These are phyloP conservation scores for Drosophila seclusa DNA, from an alignment of 2,888 invertebrate species.

Conservation along the genomic window DNA sequence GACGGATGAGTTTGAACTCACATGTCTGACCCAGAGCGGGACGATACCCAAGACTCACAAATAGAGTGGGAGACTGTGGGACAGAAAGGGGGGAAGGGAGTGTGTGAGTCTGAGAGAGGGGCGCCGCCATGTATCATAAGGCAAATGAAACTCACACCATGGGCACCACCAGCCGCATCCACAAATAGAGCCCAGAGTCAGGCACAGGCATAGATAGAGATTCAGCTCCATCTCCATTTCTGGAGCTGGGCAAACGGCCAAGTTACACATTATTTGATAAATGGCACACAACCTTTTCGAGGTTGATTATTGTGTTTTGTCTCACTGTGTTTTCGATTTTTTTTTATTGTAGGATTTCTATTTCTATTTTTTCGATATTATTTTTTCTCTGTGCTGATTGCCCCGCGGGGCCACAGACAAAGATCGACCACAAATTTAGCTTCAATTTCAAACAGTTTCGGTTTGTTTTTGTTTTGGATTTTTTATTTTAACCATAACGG, in stretches of 20 bases:
- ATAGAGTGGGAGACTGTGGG: conserved; percentile 15
- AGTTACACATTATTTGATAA: conserved; percentile 81
- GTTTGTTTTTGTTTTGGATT: conserved; percentile 25
- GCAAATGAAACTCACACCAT: conserved; percentile 76
- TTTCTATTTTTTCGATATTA: conserved; percentile 43
- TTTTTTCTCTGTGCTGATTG: conserved; percentile 58
- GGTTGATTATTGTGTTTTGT: conserved; percentile 82
- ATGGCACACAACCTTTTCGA: conserved; percentile 82
- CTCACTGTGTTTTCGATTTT: conserved; percentile 51
- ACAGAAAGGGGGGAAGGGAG: conserved; percentile 9
- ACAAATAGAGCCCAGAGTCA: conserved; percentile 44
- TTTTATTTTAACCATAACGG: conserved; percentile 67
- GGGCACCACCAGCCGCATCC: conserved; percentile 49
- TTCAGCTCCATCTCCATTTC: conserved; percentile 55
- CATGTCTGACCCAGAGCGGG: conserved; percentile 80
- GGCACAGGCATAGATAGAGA: conserved; percentile 34
- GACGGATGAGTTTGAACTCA: conserved; percentile 84
- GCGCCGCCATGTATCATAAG: conserved; percentile 67
- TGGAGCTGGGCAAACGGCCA: conserved; percentile 61
- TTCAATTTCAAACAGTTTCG: conserved; percentile 73
- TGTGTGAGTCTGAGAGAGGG: conserved; percentile 12
- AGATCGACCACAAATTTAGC: conserved; percentile 75
- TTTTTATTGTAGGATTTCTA: conserved; percentile 65
- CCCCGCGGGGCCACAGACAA: conserved; percentile 53
- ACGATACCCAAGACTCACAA: conserved; percentile 19